Base-by-base conservation (phyloP, 2,888 invertebrate species). In the Rutpela maculata region DNA sequence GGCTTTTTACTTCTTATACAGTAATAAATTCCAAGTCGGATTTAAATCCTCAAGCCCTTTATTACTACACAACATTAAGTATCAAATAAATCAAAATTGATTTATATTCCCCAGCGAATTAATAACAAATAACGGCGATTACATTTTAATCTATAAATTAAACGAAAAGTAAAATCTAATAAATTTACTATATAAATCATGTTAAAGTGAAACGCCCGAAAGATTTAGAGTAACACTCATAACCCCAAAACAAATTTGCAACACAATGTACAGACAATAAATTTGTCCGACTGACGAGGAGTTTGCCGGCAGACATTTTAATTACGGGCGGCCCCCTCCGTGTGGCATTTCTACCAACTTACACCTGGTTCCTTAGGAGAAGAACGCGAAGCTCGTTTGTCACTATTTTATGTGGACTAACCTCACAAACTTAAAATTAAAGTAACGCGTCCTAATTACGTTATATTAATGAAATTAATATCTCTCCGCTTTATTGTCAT, bases 221-320 rank as follows among this genome's bases (percentile, higher is more conserved):
- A 86, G 86, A 86, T 86, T 86, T 84, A 84, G 81, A 82, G 82
- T 80, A 84, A 82, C 82, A 84, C 81, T 84, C 85, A 86, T 87
- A 87, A 87, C 86, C 86, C 86, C 85, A 84, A 88, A 88, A 88
- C 88, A 88, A 89, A 88, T 89, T 88, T 87, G 85, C 85, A 86
- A 86, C 87, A 86, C 86, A 87, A 86, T 86, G 86, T 87, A 87
- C 85, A 84, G 85, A 87, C 88, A 82, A 88, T 88, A 88, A 88
- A 88, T 89, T 89, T 86, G 86, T 88, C 87, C 84, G 86, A 86
- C 86, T 87, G 87, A 87, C 87, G 86, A 88, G 86, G 85, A 87
- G 85, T 85, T 86, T 85, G 86, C 86, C 80, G 82, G 85, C 84
- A 87, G 89, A 89, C 89, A 88, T 89, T 89, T 89, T 89, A 89